Evolutionary conservation across 1,140 invertebrate species (phyloP), one percentile per base, ranked within the genome.

Genomic region (Formica exsecta): DNA sequence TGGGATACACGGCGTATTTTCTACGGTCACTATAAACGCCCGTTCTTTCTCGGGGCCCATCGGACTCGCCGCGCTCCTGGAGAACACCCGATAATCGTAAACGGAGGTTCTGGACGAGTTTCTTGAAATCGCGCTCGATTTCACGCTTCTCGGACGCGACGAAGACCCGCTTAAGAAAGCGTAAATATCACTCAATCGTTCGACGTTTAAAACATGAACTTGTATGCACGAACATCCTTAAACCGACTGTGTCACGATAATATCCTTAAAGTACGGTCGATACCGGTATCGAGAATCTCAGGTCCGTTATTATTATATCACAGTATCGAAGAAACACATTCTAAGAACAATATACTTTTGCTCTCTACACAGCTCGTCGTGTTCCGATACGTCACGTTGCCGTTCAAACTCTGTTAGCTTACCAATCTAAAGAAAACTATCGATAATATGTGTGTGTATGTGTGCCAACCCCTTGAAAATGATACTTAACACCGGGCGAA

Each of bases 1-100:
- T 75, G 59, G 68, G 64, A 19, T 51, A 73, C 86, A 54, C 85
- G 59, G 11, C 32, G 71, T 75, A 76, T 73, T 90, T 77, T 48
- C 85, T 76, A n/a, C 71, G 59, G 51, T 77, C 64, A 19, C 44
- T 22, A 51, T 81, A 71, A 44, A 87, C 3, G 44, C 19, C 25
- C 48, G 13, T 19, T 51, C 13, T 51, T 36, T 32, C 22, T 68
- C 64, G 29, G 13, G 48, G 48, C n/a, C 57, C 51, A 16, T 36
- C n/a, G 13, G 81, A 41, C 41, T 54, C 64, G 62, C 51, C 51
- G 29, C 13, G 11, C 29, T 83, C 64, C 85, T 48, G 77, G 36
- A 13, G 54, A 38, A 73, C 41, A 83, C 5, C 25, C 19, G 41
- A 79, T 11, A 66, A 74, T 64, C 68, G 61, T 51, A 66, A 22